Evolutionary conservation across 1,140 invertebrate species (phyloP), one percentile per base, ranked within the genome.

Genomic region (Musca domestica): DNA sequence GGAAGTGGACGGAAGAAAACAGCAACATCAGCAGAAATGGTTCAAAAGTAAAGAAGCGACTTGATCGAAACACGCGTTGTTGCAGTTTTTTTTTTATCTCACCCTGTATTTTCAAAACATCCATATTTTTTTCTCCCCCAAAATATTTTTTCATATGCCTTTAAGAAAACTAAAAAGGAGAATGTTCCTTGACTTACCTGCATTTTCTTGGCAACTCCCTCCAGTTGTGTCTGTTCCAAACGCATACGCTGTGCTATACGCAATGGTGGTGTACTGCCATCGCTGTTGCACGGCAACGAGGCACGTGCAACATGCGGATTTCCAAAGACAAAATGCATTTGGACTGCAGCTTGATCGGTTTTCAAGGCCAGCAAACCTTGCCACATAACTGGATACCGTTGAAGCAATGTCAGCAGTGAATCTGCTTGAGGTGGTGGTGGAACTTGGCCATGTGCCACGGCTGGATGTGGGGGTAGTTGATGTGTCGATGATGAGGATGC

Each of bases 241-340:
- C 96, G 87, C 96, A 99, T 99, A 71, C 96, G 87, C 81, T 98
- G 96, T 0, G 95, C 94, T 73, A 99, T 98, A 68, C 95, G 87
- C 25, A 99, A 81, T 34, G 93, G 89, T 67, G 91, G 89, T 17
- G 92, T 90, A n/a, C 90, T 90, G 51, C 89, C 89, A 76, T 95
- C 93, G 25, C 87, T 86, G 77, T 92, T 88, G 58, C 88, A 88
- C 6, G 93, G 93, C 72, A 96, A 83, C 71, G 94, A 94, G 67
- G 90, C 90, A 41, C 88, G 87, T 0, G 94, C 94, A 61, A 97
- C 92, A 72, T 88, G 86, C 1, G 90, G 90, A 86, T 95, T 98
- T 15, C 97, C 97, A 73, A 93, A 94, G 27, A 99, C 94, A 83
- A 95, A 96, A 83, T 98, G 95, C 95, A 99, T 98, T 84, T 98